Base-by-base conservation (phyloP, 2,113 vertebrate species). In the Colossoma macropomum region DNA sequence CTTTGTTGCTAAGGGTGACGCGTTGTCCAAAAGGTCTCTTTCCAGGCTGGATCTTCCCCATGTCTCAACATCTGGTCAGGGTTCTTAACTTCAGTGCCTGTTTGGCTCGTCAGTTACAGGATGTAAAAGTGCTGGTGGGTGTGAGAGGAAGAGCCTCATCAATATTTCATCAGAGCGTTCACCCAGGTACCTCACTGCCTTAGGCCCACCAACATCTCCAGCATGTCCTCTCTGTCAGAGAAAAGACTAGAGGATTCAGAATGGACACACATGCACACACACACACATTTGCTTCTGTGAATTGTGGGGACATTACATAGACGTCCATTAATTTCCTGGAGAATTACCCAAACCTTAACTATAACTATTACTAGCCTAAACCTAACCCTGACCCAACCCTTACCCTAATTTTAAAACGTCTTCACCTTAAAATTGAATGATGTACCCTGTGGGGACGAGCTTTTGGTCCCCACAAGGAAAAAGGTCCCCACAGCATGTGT, bases 161-260 rank as follows among this genome's bases (percentile, higher is more conserved):
- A 84, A 84, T 84, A 84, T 78, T 84, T 83, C 25, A 79, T 70
- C 48, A 59, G 66, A 52, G 16, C 16, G 8, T 63, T 34, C 59
- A 7, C 52, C 60, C 70, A 75, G 82, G 28, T 38, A 32, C 62
- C 27, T 48, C 52, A 45, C 10, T 19, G 50, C 45, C 70, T 75
- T 32, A 41, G 60, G 59, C 45, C 9, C 60, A 79, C 50, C 28
- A 63, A 63, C 59, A 54, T 30, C 13, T 7, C 45, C 65, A 78
- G 54, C 25, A 63, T 56, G 17, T 66, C 56, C 27, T 7, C 52
- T 78, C 75, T 77, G 75, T 71, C 66, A 63, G 60, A 72, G 41
- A 25, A 4, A 77, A 28, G 10, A 11, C 38, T 65, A 66, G 25
- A 52, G 25, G n/a, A 0, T 7, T n/a, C 12, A 50, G 1, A n/a